Evolutionary conservation across 2,888 invertebrate genomes (phyloP).

Genomic region (Leucophenga montana): DNA sequence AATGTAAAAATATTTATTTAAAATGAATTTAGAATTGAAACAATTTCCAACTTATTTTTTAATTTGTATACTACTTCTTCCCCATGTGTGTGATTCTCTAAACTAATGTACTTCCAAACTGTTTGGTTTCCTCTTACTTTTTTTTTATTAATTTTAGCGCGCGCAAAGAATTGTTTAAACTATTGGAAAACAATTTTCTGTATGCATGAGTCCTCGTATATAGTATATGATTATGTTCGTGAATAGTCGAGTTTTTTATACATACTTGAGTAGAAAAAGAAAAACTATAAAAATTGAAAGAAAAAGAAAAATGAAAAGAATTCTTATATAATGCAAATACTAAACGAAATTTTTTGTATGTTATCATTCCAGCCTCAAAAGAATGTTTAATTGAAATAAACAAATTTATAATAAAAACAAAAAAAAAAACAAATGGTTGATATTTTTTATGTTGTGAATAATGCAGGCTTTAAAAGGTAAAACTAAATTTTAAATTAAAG

Average conservation of each 20-base stretch:
- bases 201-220: not conserved
- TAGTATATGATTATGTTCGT: not conserved
- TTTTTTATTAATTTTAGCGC: too few species aligned
- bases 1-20: not conserved
- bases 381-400: slow-evolving; percentile 51
- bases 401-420: slow-evolving; percentile 39
- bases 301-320: not conserved
- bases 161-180: too few species aligned
- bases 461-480: too few species aligned
- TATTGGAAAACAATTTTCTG: not conserved
- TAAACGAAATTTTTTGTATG: slow-evolving; percentile 42
- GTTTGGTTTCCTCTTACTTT: too few species aligned
- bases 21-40: not conserved
- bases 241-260: slow-evolving; percentile 6
- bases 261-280: not conserved
- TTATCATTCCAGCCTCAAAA: slow-evolving; percentile 57
- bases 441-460: too few species aligned
- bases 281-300: not conserved
- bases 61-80: too few species aligned
- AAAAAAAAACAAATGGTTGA: not conserved
- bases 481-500: too few species aligned
- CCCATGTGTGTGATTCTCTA: too few species aligned
- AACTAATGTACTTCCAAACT: too few species aligned
- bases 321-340: slow-evolving; percentile 14
- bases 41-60: too few species aligned